Base-by-base conservation (phyloP, 2,797 vertebrate species). In the Heterohyrax brucei region DNA sequence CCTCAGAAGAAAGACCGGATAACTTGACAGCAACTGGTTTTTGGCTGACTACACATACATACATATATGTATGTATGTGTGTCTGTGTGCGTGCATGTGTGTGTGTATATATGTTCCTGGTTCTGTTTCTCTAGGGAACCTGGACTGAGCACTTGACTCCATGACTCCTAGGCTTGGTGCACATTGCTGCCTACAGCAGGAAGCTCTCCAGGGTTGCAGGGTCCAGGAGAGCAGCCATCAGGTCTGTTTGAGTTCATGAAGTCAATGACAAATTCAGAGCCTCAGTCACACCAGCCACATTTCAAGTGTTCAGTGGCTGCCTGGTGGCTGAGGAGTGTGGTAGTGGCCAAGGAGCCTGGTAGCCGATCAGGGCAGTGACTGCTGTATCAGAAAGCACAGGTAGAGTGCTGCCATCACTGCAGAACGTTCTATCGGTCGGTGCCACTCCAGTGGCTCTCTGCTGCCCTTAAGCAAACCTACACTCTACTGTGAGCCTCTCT, bases 381-480 rank as follows among this genome's bases (percentile, higher is more conserved):
- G 24, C 46, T 5, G 0, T 1, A 7, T 1, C 3, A 33, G 22
- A 12, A 3, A 21, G 19, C 39, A 6, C 4, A 19, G n/a, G 44
- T 24, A 64, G 83, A 46, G 24, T 2, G 3, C 4, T 9, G 18
- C 53, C 21, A 0, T 8, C 0, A 7, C 1, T 53, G 44, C 33
- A 13, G 76, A 30, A 50, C 0, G n/a, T 78, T 56, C 73, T 81
- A 26, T 1, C 2, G 0, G 10, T 14, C 0, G 1, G 26, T 16
- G 7, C 8, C 0, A 3, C n/a, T 66, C n/a, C 48, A 22, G 19
- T 2, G 24, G 24, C 10, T 70, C 66, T 82, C 19, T 30, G 5
- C 30, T 0, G 19, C 26, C 48, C 48, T 73, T 16, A 76, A 5
- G 12, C 53, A 73, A 79, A 53, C 26, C 14, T 53, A 21, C 80